phyloP scores from a whole-genome alignment of 2,888 invertebrate genomes.

The Spodoptera picta region DNA sequence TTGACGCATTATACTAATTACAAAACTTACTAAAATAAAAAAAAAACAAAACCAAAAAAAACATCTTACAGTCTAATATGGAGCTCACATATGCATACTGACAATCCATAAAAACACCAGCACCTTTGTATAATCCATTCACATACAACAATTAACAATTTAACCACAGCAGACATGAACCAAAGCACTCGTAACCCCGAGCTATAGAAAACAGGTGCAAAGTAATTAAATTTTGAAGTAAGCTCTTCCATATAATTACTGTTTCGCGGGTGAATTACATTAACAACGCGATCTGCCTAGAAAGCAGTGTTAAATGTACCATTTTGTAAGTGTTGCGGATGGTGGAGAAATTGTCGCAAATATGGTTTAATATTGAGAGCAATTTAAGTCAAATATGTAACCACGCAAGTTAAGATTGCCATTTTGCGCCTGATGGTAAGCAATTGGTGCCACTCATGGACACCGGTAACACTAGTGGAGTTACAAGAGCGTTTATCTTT shows the following conservation, averaged over 20 bases:
- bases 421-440: no score
- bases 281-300: slow-evolving; percentile 28
- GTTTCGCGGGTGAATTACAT: slow-evolving; percentile 28
- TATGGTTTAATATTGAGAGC: not conserved
- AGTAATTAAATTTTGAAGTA: slow-evolving; percentile 48
- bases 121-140: slow-evolving; percentile 12
- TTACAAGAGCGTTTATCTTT: no score
- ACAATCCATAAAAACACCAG: not conserved
- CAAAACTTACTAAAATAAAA: no score
- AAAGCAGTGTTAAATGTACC: slow-evolving; percentile 34
- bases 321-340: slow-evolving; percentile 23
- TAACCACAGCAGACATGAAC: slow-evolving; percentile 22
- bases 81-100: no score
- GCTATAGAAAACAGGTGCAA: slow-evolving; percentile 40
- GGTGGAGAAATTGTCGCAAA: slow-evolving; percentile 3
- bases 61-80: no score
- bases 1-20: no score
- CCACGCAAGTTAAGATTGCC: no score
- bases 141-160: slow-evolving; percentile 24
- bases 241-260: slow-evolving; percentile 46
- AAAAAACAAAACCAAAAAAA: no score
- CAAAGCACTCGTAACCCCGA: slow-evolving; percentile 30
- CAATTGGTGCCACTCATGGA: no score
- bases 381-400: no score
- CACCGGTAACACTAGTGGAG: no score